A percentile compares a stretch with the other conserved stretches of the same genome.
Evolutionary conservation across 2,113 vertebrate species (phyloP).

Genomic region (Coracopsis vasa): DNA sequence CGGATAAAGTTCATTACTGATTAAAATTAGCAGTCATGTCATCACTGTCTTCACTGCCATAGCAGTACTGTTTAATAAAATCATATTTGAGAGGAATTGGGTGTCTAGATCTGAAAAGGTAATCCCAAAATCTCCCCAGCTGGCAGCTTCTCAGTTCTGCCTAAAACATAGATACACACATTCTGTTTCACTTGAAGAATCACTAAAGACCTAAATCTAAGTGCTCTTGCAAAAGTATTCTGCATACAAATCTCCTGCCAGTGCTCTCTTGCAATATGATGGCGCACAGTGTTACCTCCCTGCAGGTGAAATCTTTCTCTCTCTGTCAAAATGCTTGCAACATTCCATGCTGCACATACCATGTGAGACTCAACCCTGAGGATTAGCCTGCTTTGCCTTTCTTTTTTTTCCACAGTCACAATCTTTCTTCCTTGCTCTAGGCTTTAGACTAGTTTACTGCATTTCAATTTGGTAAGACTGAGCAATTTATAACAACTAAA

Average conservation of each 20-base stretch:
- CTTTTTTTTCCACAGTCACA: neutral
- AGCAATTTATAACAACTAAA: neutral
- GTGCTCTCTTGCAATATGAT: neutral
- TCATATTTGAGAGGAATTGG: neutral
- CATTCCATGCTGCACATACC: fast-evolving
- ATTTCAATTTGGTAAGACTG: neutral
- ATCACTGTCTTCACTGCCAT: neutral
- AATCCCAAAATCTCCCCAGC: neutral
- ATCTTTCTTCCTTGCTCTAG: neutral
- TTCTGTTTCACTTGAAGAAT: neutral
- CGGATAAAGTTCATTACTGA: neutral
- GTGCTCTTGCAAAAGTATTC: neutral
- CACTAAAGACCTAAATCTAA: neutral
- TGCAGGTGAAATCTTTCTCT: neutral
- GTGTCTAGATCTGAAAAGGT: neutral
- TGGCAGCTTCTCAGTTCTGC: neutral
- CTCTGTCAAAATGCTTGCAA: neutral
- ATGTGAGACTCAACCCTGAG: neutral
- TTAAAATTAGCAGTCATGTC: neutral
- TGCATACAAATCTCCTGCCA: neutral
- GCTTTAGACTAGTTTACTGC: neutral
- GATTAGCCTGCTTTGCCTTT: neutral
- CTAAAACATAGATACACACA: neutral
- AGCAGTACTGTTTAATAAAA: neutral
- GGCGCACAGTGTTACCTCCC: neutral